Percentiles rank a stretch among this genome's conserved stretches.
Conservation (phyloP, 2,113 vertebrate species). For the Atractosteus spatula region DNA sequence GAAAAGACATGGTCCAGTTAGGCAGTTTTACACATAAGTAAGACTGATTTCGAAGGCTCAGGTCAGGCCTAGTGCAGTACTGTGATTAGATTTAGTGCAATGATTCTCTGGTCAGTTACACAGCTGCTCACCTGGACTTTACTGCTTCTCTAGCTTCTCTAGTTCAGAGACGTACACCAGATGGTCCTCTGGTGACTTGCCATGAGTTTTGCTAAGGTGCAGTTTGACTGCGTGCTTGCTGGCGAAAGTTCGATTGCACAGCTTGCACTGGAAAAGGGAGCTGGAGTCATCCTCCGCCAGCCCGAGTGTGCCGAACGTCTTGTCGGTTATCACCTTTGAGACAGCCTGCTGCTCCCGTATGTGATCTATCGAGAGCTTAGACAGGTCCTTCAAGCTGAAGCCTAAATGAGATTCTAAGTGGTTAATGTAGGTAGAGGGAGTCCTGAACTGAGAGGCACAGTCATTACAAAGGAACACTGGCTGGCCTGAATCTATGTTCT, state of each 20-base stretch:
- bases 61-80: conserved; percentile 92
- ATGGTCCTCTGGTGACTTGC: conserved; percentile 98
- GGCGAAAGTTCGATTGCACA: conserved; percentile 96
- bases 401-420: conserved; percentile 97
- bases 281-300: conserved; percentile 84
- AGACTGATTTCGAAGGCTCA: conserved; percentile 89
- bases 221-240: conserved; percentile 99
- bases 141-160: conserved; percentile 87
- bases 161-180: conserved; percentile 93
- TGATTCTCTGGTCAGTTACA: conserved; percentile 80
- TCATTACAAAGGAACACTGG: conserved; percentile 98
- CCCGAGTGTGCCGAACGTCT: conserved; percentile 79
- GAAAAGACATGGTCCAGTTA: conserved; percentile 90
- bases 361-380: conserved; percentile 92
- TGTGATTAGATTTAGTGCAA: conserved; percentile 84
- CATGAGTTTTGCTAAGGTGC: conserved; percentile 99
- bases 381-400: conserved; percentile 96
- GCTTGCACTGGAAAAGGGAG: conserved; percentile 93
- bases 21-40: conserved; percentile 86
- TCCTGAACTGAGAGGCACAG: conserved; percentile 98
- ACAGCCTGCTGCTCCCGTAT: conserved; percentile 90
- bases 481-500: conserved; percentile 96
- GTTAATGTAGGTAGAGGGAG: conserved; percentile 91
- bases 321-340: conserved; percentile 82
- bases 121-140: conserved; percentile 76